These are phyloP conservation scores for Aldrovandia affinis DNA, from an alignment of 2,797 vertebrate genomes.

Conservation along the genomic window DNA sequence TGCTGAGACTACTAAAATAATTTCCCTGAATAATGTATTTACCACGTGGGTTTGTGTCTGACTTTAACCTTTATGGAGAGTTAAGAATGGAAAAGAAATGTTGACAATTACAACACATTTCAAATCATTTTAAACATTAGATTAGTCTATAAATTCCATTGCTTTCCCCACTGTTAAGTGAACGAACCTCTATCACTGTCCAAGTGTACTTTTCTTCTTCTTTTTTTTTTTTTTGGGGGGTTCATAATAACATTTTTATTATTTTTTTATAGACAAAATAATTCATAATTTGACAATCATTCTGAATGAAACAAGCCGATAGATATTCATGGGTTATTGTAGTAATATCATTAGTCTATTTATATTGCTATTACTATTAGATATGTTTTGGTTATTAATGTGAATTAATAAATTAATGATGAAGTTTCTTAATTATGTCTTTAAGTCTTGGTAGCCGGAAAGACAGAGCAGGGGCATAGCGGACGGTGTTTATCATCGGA, in stretches of 20 bases:
- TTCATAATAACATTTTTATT: no score
- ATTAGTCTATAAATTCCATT: background rate
- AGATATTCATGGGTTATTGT: background rate
- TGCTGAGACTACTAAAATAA: background rate
- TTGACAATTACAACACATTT: background rate
- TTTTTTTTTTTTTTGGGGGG: background rate
- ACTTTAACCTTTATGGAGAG: background rate
- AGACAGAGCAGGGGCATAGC: background rate
- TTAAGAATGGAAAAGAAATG: background rate
- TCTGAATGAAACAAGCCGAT: background rate
- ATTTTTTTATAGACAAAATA: background rate
- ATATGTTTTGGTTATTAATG: background rate
- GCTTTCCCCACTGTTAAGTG: background rate
- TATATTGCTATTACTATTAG: background rate
- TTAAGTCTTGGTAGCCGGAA: background rate
- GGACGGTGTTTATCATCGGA: background rate
- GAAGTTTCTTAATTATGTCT: background rate
- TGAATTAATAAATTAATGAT: background rate
- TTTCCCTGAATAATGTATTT: background rate
- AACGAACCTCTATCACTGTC: background rate
- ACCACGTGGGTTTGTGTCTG: background rate
- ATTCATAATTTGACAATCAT: background rate
- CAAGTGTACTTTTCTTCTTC: background rate
- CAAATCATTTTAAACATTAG: background rate
- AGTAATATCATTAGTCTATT: background rate